Base-by-base conservation (phyloP, 2,113 vertebrate genomes). In the Balaeniceps rex region DNA sequence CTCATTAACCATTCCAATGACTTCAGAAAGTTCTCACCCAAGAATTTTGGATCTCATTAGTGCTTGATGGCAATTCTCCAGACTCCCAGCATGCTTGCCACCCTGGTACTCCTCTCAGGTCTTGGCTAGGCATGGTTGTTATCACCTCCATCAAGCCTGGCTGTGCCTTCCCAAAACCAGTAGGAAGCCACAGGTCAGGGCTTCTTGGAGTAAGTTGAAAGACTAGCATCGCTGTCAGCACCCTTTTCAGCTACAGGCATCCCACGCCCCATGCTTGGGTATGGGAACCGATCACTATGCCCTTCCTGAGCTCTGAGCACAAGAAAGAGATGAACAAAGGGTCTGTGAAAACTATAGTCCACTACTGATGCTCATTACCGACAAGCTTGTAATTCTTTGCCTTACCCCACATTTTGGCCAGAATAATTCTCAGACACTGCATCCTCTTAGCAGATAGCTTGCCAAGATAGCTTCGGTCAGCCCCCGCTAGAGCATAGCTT, bases 231-330 rank as follows among this genome's bases (percentile, higher is more conserved):
- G 65, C 33, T 46, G 24, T 21, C 40, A 22, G 51, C 38, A 82
- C 6, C 31, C 18, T 61, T 71, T 75, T 31, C 12, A 61, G 44
- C 31, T 26, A 29, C 15, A 81, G 36, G 24, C 49, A 72, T 51
- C 81, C 26, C 36, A 57, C 6, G 3, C 15, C 14, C 11, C 0
- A 0, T 29, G 14, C 22, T 90, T 40, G 65, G 42, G 31, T 40
- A 65, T 1, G 1, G 64, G 34, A 90, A 66, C 24, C 4, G 14
- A 63, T 19, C 3, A 1, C 14, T 52, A 0, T 6, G 33, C 24
- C 33, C 49, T 61, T 88, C 69, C 40, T 47, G 79, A 94, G 55
- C n/a, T 75, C 36, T 1, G 1, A 83, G 17, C 18, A 69, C 15
- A 70, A 36, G 40, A 61, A 54, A 76, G 1, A 1, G 61, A 61